These are phyloP conservation scores for Parascotia fuliginaria DNA, from an alignment of 2,888 invertebrate genomes.

Conservation along the genomic window DNA sequence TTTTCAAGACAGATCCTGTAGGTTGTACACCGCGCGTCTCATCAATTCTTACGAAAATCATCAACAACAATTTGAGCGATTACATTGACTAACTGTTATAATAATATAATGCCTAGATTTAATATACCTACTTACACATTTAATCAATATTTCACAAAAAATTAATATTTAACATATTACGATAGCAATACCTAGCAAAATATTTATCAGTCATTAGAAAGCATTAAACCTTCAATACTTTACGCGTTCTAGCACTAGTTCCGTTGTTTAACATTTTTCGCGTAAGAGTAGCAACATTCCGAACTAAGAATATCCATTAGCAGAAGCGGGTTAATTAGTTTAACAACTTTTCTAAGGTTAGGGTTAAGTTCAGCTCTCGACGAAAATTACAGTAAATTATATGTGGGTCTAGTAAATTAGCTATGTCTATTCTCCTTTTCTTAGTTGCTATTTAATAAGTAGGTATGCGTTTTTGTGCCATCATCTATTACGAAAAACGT, in stretches of 20 bases:
- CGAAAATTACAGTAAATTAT: neutral
- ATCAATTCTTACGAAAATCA: no score
- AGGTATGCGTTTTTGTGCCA: neutral
- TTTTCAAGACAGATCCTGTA: no score
- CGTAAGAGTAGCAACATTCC: constrained; percentile 25
- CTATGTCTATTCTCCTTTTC: neutral
- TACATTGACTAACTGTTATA: no score
- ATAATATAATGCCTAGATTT: no score
- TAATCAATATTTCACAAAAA: no score
- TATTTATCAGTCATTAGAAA: constrained; percentile 5
- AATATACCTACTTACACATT: no score
- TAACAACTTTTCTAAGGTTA: constrained; percentile 13
- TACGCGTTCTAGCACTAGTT: constrained; percentile 17
- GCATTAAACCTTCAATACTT: constrained; percentile 19
- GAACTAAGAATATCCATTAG: constrained; percentile 37
- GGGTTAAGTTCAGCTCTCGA: neutral
- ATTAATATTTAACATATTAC: no score
- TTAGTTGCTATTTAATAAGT: neutral
- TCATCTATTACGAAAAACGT: no score
- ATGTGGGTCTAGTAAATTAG: neutral
- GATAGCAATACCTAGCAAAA: no score
- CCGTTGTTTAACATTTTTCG: constrained; percentile 24
- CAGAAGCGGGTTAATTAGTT: constrained; percentile 27
- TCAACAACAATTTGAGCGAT: no score
- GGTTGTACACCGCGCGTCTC: no score